Base-by-base conservation (phyloP, 2,888 invertebrate species). In the Andrena marginata region DNA sequence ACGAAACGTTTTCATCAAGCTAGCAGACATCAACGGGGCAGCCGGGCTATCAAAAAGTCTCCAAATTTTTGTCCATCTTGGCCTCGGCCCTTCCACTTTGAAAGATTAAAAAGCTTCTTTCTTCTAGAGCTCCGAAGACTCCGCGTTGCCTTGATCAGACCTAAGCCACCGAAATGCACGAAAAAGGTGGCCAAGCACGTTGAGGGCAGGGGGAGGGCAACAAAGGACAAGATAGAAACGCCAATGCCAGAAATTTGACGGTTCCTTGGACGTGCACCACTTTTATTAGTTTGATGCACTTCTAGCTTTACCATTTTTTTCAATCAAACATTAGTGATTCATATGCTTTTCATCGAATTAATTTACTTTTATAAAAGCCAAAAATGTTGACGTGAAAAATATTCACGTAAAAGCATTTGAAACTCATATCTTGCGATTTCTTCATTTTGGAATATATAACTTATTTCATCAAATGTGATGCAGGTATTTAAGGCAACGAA, bases 91-190 rank as follows among this genome's bases (percentile, higher is more conserved):
- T 49, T 77, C 67, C 77, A 84, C 71, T 80, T 72, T 68, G 42
- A 65, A 71, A 81, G 77, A 85, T 85, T 78, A 81, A 85, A 81
- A 76, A 76, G 81, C 75, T 26, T 63, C 65, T 80, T 84, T 72
- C 35, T 73, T 26, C 71, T 7, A 26, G 60, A 20, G 54, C 64
- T 54, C 48, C 59, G 4, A 29, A 62, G 73, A 56, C 20, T n/a
- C 72, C 6, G 3, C 20, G 48, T 26, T 16, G 62, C 54, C 56
- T 73, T 71, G 82, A 83, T 77, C 82, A 77, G 70, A 67, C 60
- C 13, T 29, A 16, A 29, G 13, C 62, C 29, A 10, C 26, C 56
- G 56, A 63, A 73, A 68, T 23, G 26, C 5, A 35, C 62, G 65
- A 56, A 35, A 42, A 72, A 31, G 26, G 33, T n/a, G 67, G 26